Conservation (phyloP, 2,888 invertebrate genomes). For the Ctenicera cuprea region DNA sequence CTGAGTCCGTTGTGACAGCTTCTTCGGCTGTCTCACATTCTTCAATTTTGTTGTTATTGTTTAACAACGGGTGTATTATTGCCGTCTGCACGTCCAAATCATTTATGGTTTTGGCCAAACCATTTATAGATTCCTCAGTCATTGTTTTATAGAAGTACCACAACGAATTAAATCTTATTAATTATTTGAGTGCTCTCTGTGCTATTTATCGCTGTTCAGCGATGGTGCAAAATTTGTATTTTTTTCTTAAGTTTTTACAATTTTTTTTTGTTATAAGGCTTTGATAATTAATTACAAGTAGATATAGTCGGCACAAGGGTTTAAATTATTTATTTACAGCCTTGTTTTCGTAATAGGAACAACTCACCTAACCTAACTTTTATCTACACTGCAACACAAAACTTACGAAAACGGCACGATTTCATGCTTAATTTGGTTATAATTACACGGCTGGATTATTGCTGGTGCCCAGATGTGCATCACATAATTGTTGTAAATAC, state of each 20-base stretch:
- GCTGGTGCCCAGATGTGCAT: neutral
- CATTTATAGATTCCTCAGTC: conserved; percentile 42
- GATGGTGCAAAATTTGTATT: too few species aligned
- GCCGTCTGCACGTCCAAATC: conserved; percentile 48
- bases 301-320: neutral
- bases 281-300: neutral
- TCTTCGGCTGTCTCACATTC: conserved; percentile 66
- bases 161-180: conserved; percentile 14
- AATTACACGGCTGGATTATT: neutral
- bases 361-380: conserved; percentile 35
- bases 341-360: neutral
- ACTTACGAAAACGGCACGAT: neutral
- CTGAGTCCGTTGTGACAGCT: conserved; percentile 68
- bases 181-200: neutral
- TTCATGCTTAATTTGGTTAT: neutral
- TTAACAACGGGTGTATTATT: conserved; percentile 52
- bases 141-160: conserved; percentile 30
- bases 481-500: neutral
- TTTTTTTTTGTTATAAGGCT: too few species aligned
- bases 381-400: neutral
- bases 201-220: too few species aligned
- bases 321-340: neutral
- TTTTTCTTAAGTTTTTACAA: too few species aligned
- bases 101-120: conserved; percentile 35
- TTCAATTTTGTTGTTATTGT: conserved; percentile 58